Conservation (phyloP, 2,797 vertebrate genomes). For the Prunella strophiata region DNA sequence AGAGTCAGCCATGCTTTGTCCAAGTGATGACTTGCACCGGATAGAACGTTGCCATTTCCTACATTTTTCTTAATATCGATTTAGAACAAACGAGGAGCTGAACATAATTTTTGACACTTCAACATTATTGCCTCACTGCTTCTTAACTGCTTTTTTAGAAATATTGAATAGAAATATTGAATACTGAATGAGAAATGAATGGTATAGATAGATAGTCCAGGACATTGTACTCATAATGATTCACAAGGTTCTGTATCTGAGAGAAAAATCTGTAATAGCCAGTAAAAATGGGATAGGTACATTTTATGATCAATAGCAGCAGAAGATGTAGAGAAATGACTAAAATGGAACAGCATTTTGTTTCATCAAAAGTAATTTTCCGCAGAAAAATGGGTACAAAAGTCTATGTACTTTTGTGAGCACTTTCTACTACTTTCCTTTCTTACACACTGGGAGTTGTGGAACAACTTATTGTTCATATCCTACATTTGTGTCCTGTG, state of each 20-base stretch:
- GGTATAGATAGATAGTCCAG: not conserved
- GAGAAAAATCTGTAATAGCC: not conserved
- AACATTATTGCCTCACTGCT: not conserved
- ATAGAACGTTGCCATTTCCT: not conserved
- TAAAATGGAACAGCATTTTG: not conserved
- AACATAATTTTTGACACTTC: conserved; percentile 15
- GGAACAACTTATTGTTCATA: not conserved
- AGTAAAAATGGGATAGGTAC: not conserved
- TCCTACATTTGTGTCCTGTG: not conserved
- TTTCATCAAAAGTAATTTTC: not conserved
- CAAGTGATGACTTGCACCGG: conserved; percentile 17
- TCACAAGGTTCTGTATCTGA: not conserved
- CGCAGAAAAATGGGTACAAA: not conserved
- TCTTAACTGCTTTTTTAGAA: not conserved
- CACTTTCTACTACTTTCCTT: not conserved
- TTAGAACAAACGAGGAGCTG: not conserved
- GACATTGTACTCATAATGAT: not conserved
- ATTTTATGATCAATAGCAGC: not conserved
- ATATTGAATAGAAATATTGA: not conserved
- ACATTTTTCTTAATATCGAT: not conserved
- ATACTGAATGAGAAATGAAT: not conserved
- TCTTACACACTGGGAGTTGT: not conserved
- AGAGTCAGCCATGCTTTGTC: not conserved
- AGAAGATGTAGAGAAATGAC: not conserved
- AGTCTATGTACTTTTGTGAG: not conserved